Evolutionary conservation across 1,140 invertebrate species (phyloP), one percentile per base, ranked within the genome.

Genomic region (Saccostrea echinata): DNA sequence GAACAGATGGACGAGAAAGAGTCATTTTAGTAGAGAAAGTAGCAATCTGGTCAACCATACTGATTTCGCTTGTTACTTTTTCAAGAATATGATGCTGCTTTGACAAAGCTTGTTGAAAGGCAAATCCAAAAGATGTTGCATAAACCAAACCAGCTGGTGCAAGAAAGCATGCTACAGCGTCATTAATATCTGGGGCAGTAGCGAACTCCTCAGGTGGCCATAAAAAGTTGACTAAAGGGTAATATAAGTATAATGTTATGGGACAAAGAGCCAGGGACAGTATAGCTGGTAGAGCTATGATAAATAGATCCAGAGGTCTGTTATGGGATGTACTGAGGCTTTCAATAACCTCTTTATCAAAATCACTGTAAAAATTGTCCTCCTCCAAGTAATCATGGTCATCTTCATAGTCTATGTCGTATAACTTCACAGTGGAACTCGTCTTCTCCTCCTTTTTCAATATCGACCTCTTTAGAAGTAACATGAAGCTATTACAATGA

Each of bases 91-190:
- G 90, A 43, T 89, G 85, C 76, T 92, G 91, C 85, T 92, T 92
- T 16, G 61, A 88, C n/a, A 92, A 51, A 3, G 91, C 92, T 84
- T 90, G 89, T 80, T 93, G 91, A 81, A 92, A 92, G 21, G 91
- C 92, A 84, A 92, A 93, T 1, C 91, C 92, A 85, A 92, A 93
- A n/a, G 91, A 92, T 16, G 91, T 92, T 9, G 91, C 92, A 82
- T 92, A 93, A 4, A 93, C 92, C 24, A 93, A 86, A 18, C 92
- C 92, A 21, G 92, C 91, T 6, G 92, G 92, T 3, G 91, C 88
- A 13, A 93, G 90, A 85, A 92, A 93, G 85, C 92, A 92, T 0
- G 91, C 89, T 21, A 93, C 91, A 84, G 92, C 92, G 64, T 93
- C 92, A 82, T 91, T 93, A 53, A 93, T 91, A 68, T 93, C 91